Evolutionary conservation across 35 echinoderm and acorn worm genomes (phyloP).

Genomic region (Hemicentrotus pulcherrimus): DNA sequence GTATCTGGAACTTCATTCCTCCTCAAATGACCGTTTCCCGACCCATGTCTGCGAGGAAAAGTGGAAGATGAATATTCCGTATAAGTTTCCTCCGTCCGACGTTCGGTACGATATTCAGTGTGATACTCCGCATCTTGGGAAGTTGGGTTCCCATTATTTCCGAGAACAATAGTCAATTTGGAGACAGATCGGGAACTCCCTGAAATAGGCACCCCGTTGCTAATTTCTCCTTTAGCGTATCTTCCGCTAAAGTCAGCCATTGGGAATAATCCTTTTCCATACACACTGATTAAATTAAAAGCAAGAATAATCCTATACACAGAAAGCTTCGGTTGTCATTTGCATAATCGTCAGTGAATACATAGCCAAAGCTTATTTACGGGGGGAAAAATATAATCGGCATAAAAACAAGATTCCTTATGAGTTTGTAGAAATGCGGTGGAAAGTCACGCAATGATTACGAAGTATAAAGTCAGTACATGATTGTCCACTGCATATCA

Average conservation of each 20-base stretch:
- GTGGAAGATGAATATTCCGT: constrained; percentile 38
- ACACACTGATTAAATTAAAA: background rate
- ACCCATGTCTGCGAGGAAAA: background rate
- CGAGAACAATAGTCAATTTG: constrained; percentile 37
- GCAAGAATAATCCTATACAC: background rate
- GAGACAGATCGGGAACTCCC: constrained; percentile 9
- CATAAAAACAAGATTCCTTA: background rate
- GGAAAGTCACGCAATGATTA: background rate
- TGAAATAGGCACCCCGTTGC: constrained; percentile 12
- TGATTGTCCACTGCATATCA: too few species aligned
- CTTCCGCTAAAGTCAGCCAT: constrained; percentile 17
- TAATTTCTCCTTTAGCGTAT: background rate
- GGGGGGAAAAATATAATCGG: background rate
- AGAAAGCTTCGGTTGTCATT: background rate
- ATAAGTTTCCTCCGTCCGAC: background rate
- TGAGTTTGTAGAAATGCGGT: background rate
- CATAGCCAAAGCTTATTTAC: background rate
- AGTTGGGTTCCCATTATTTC: background rate
- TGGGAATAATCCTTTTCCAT: background rate
- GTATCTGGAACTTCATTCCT: constrained; percentile 5
- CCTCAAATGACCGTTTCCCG: background rate
- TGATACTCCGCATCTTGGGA: constrained; percentile 29
- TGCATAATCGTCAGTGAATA: background rate
- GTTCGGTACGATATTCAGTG: constrained; percentile 40
- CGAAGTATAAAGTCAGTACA: too few species aligned